phyloP scores from a whole-genome alignment of 2,113 vertebrate genomes.

The Pollachius pollachius region DNA sequence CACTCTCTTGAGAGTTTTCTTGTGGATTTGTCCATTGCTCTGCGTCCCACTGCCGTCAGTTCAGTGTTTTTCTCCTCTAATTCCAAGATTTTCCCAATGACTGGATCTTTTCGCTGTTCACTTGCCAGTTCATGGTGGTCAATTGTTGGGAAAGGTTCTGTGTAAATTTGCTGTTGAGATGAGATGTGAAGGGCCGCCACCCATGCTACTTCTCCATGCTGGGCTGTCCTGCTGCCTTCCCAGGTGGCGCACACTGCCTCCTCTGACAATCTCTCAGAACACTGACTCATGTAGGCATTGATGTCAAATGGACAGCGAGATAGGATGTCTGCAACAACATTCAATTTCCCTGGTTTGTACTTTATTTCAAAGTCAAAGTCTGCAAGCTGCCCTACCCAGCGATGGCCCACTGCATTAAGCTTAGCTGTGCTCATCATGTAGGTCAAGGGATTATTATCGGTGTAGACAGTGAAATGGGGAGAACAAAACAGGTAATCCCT shows the following conservation, averaged over 20 bases:
- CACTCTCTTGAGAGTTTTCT: too few species aligned
- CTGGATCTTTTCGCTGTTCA: not conserved
- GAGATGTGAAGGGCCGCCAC: not conserved
- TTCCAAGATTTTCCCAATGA: too few species aligned
- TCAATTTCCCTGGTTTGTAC: too few species aligned
- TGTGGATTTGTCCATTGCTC: too few species aligned
- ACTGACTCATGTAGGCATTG: not conserved
- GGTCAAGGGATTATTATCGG: not conserved
- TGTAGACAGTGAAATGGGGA: not conserved
- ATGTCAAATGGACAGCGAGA: not conserved
- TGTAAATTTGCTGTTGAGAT: not conserved
- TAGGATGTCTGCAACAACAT: not conserved
- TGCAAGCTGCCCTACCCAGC: not conserved
- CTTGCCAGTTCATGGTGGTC: not conserved
- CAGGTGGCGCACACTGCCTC: not conserved
- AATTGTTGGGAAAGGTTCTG: not conserved
- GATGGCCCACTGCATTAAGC: not conserved
- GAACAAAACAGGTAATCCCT: conserved; percentile 1
- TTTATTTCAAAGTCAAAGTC: not conserved
- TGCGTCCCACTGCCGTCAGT: too few species aligned
- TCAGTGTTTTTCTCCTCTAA: too few species aligned
- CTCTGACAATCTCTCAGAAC: not conserved
- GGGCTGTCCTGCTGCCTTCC: not conserved
- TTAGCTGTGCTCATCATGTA: not conserved
- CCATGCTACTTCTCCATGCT: not conserved